Evolutionary conservation across 2,888 invertebrate species (phyloP), one percentile per base, ranked within the genome.

Genomic region (Galeopsomyia nigrocyanea): DNA sequence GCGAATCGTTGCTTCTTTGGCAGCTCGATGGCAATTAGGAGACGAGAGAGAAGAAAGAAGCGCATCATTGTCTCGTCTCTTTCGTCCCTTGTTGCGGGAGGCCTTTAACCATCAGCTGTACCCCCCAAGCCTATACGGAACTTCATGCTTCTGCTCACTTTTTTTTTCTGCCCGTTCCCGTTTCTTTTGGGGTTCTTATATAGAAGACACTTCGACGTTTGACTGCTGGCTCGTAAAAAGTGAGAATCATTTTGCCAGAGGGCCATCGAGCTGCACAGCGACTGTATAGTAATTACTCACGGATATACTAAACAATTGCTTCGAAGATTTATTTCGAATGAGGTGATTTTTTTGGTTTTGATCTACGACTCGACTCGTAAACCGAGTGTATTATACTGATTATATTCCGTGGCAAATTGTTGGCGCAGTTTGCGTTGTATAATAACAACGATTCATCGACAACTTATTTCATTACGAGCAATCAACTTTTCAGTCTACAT

Each of bases 1-100:
- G 46, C 50, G 39, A 10, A 22, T 51, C 49, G 50, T 53, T 55
- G 46, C 68, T 68, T 61, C 56, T 57, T 63, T 57, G 63, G 69
- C 69, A 58, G 63, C 46, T 55, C 31, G 50, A 39, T 16, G 57
- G 69, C 69, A 69, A 63, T 69, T 69, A 69, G 39, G 63, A 39
- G 10, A 39, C 49, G 57, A 58, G 50, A 31, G 39, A 10, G 5
- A 26, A 26, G 26, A 26, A 5, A 26, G 26, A 26, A 26, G 39
- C 68, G 61, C 61, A 49, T 58, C 50, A 31, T 51, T 26, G 31
- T 60, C 39, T 62, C 61, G 14, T 60, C 62, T 55, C 55, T 66
- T 56, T 53, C 53, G 26, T 58, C 62, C 53, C 46, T 58, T 22
- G 39, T 39, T 39, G 39, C 39, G 39, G 39, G 39, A 39, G 39